Evolutionary conservation across 92 coral and sea anemone genomes (phyloP), one percentile per base, ranked within the genome.

Genomic region (Zoanthus sociatus): DNA sequence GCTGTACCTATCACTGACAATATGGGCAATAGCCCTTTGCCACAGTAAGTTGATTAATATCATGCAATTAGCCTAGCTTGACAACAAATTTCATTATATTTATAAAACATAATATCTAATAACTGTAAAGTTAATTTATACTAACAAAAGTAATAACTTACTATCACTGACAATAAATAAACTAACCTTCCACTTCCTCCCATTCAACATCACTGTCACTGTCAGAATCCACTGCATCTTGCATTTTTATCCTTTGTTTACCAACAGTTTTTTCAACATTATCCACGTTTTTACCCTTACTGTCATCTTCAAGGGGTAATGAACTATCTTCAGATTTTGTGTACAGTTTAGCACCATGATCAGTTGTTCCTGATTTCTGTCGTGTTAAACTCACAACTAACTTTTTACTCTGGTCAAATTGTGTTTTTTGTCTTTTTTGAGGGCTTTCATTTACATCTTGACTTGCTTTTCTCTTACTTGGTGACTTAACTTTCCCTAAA

Each of bases 151-250:
- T 26, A 26, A 4, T 37, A 37, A 37, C 42, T 37, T 2, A 37
- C 42, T 37, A 4, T 0, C 42, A 37, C 42, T 26, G 26, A 26
- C 26, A 37, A 50, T 11, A 50, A 11, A 50, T 50, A 3, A 50
- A 50, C 55, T 50, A 50, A 63, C 69, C 69, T 63, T 63, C 20
- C 7, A 63, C 69, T 63, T 63, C 69, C 21, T 63, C 69, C 69
- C 69, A 63, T 16, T 63, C 69, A 63, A 63, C 20, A 63, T 63
- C 69, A 63, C 69, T 63, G 18, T 63, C 69, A 63, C 69, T 63
- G 26, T 63, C 69, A 63, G 69, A 63, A 63, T 63, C 69, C 26
- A 63, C 16, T 63, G 69, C 6, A 63, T 17, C 69, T 3, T 63
- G 16, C 26, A 20, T 63, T 63, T 63, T 17, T 13, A 17, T 63